phyloP scores from a whole-genome alignment of 2,113 vertebrate genomes.

The Hippocampus zosterae region DNA sequence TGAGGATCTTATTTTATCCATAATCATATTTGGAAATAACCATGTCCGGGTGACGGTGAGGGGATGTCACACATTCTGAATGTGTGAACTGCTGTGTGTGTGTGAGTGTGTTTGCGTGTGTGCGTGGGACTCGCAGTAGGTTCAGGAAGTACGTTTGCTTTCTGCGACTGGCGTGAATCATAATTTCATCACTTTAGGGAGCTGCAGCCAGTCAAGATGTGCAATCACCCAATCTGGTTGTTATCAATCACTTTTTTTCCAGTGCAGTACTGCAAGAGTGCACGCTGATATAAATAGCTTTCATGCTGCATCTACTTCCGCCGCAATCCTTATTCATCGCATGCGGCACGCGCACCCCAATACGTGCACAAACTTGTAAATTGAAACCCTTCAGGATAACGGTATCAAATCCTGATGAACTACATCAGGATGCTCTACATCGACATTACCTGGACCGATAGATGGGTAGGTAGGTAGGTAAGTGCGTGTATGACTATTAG shows the following conservation, averaged over 20 bases:
- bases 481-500: too few species aligned
- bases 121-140: too few species aligned
- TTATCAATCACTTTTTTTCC: conserved; percentile 70
- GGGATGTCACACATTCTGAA: too few species aligned
- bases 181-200: conserved; percentile 64
- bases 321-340: conserved; percentile 59
- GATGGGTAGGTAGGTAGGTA: too few species aligned
- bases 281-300: conserved; percentile 66
- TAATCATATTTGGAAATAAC: too few species aligned
- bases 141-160: conserved; percentile 32
- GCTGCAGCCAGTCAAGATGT: conserved; percentile 53
- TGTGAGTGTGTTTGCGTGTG: too few species aligned
- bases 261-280: conserved; percentile 63
- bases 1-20: too few species aligned
- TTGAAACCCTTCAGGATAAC: background rate
- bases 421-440: background rate
- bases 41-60: too few species aligned
- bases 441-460: background rate
- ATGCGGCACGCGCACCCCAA: conserved; percentile 30
- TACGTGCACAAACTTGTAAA: conserved; percentile 24
- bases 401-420: background rate
- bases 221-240: conserved; percentile 61
- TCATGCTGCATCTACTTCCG: conserved; percentile 50
- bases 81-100: too few species aligned
- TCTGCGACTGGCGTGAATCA: conserved; percentile 48